Evolutionary conservation across 1,140 invertebrate species (phyloP).

Genomic region (Drosophila murphyi): DNA sequence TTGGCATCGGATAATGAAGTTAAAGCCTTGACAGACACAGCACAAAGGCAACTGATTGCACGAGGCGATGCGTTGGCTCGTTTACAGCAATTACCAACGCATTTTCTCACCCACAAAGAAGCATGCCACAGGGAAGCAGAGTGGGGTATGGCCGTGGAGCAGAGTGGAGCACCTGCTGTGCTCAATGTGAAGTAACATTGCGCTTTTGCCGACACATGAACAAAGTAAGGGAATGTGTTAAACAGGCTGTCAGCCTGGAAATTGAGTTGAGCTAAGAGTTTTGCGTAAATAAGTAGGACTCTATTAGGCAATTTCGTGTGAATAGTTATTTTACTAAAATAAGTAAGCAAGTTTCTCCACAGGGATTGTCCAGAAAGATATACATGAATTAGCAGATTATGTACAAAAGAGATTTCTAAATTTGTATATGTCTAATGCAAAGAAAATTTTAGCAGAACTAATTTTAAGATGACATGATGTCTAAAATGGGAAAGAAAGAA

Average conservation of each 20-base stretch:
- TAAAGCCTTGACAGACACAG: slow-evolving; percentile 29
- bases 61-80: slow-evolving; percentile 39
- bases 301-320: neutral
- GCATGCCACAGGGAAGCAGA: neutral
- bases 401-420: no score
- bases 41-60: slow-evolving; percentile 68
- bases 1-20: slow-evolving; percentile 54
- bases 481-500: no score
- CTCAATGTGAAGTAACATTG: slow-evolving; percentile 37
- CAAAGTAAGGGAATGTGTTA: neutral
- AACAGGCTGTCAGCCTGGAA: neutral
- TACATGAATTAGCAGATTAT: no score
- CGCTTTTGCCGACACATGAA: slow-evolving; percentile 42
- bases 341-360: neutral
- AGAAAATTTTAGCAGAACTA: no score
- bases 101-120: slow-evolving; percentile 67
- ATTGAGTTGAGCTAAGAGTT: neutral
- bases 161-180: slow-evolving; percentile 61
- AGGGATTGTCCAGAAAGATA: neutral
- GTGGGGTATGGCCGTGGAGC: neutral
- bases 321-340: neutral
- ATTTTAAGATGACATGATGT: no score
- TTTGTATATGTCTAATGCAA: no score
- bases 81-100: slow-evolving; percentile 71
- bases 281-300: no score